Base-by-base conservation (phyloP, 1,140 invertebrate species). In the Bombus cullumanus region DNA sequence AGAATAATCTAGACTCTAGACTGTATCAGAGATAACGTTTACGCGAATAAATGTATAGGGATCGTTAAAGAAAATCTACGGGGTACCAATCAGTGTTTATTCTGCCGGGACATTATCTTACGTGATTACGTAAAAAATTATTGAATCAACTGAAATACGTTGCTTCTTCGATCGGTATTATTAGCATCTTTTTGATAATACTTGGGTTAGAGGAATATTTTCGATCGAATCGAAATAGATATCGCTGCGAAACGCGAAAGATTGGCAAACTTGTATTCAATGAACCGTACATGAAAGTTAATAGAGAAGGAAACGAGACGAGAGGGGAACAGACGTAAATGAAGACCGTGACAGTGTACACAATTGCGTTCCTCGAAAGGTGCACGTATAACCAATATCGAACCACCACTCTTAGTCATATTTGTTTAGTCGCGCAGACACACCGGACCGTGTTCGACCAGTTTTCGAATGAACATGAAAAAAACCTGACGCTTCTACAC, bases 301-400 rank as follows among this genome's bases (percentile, higher is more conserved):
- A 59, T 59, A 28, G 25, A 25, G 78, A 47, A 62, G 47, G 74
- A 78, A 72, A 39, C 47, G 64, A 85, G 66, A 53, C 39, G n/a
- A 81, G 37, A 22, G n/a, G 10, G 66, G 43, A 12, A 68, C 31
- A 72, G 76, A 86, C 78, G 75, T 53, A 71, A 89, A 89, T 69
- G 84, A 86, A 72, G 87, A 89, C 47, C 57, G 68, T 62, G 87
- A 86, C 84, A 89, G 75, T 86, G 88, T 86, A 81, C 88, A 83
- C 80, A 89, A 89, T 79, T 86, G 80, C 41, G 80, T 89, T 89
- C 84, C 43, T 47, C 80, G 84, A 89, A 89, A 86, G 53, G 79
- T 75, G 77, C 75, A 85, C 76, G 31, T 73, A 73, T 53, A 83
- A 80, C 76, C 57, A 73, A 18, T 68, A 57, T 73, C 72, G 72